Base-by-base conservation (phyloP, 2,888 invertebrate species). In the Cenopis cana region DNA sequence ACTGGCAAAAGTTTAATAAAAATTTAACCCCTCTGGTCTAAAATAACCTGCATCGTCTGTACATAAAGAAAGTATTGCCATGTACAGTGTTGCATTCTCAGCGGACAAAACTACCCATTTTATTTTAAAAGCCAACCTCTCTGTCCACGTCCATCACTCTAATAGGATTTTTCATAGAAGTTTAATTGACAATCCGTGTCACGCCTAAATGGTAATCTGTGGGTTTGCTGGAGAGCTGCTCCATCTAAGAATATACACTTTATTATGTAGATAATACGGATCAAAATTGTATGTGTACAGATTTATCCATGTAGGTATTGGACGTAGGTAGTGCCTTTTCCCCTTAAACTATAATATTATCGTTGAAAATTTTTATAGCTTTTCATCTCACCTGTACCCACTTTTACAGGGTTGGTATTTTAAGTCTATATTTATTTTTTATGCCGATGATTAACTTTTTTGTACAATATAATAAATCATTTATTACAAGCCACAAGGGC, bases 331-430 rank as follows among this genome's bases (percentile, higher is more conserved):
- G 9, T 52, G 41, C 55, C 29, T 52, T 56, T 11, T 59, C 56
- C 55, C n/a, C n/a, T 60, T 55, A 29, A 38, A 50, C 59, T 64
- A 52, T 80, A 82, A 84, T 85, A 75, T 81, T 84, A 82, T 81
- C 82, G 85, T 85, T 85, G 83, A 85, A 85, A 88, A 85, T 82
- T 79, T 82, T 81, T 79, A 4, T 78, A 82, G 84, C 77, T 78
- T 86, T 82, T 84, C 85, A 84, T 85, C 84, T 83, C 80, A 78
- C 66, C 73, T 69, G 52, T 18, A 50, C 38, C 29, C 55, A 10
- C 62, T 50, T 9, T 59, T 56, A 20, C 18, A 70, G 69, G 65
- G 65, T 17, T 70, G 69, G 38, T 41, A 18, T 50, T 52, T 50
- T 33, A 17, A 18, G 29, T 38, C n/a, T n/a, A n/a, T n/a, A n/a